phyloP scores from a whole-genome alignment of 2,113 vertebrate species.

The Colaptes auratus region DNA sequence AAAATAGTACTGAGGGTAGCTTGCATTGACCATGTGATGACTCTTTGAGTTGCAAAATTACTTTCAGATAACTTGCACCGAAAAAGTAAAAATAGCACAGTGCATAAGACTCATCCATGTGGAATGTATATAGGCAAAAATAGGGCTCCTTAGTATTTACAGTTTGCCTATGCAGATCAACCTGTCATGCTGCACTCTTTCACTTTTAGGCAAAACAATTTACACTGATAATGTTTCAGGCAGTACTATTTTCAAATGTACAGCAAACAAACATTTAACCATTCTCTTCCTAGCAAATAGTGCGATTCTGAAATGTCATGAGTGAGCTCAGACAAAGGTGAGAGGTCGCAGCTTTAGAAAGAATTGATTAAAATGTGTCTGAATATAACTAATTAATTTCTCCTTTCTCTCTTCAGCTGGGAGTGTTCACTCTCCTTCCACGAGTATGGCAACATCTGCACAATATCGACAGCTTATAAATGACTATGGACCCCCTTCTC shows the following conservation, averaged over 20 bases:
- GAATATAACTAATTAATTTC: not conserved
- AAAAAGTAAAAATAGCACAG: slow-evolving; percentile 65
- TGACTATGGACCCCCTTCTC: slow-evolving; percentile 94
- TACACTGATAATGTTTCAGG: slow-evolving; percentile 40
- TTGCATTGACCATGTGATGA: slow-evolving; percentile 47
- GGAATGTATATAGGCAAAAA: slow-evolving; percentile 64
- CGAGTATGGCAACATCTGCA: slow-evolving; percentile 88
- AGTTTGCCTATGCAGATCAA: slow-evolving; percentile 54
- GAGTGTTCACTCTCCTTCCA: slow-evolving; percentile 88
- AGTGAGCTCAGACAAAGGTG: not conserved
- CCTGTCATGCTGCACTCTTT: slow-evolving; percentile 38
- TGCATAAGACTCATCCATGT: slow-evolving; percentile 36
- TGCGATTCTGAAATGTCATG: not conserved
- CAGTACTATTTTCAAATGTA: not conserved
- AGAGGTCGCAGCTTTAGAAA: slow-evolving; percentile 6
- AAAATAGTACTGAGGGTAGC: slow-evolving; percentile 54
- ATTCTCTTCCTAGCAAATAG: not conserved
- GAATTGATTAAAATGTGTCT: not conserved
- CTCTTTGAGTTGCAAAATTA: slow-evolving; percentile 66
- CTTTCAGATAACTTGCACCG: slow-evolving; percentile 59
- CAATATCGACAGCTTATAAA: slow-evolving; percentile 94
- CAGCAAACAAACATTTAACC: not conserved
- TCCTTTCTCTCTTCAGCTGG: slow-evolving; percentile 77
- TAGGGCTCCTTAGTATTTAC: slow-evolving; percentile 64
- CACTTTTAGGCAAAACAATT: slow-evolving; percentile 29